phyloP scores from a whole-genome alignment of 64 coral and sea anemone species.

The Stichodactyla helianthus region DNA sequence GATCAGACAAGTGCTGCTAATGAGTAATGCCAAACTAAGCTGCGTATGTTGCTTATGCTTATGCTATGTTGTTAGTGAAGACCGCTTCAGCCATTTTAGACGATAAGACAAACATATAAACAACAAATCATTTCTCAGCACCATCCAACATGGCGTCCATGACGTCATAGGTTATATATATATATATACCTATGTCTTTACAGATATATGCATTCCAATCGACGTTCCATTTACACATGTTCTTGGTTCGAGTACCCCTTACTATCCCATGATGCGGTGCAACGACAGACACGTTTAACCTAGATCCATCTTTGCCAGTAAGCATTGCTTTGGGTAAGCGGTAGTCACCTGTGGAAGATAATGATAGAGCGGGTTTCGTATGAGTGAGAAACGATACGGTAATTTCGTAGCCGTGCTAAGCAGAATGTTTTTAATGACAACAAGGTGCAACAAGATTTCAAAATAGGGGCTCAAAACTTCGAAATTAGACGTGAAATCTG shows the following conservation, averaged over 20 bases:
- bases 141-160: background rate
- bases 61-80: too few relatives aligned
- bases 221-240: slow-evolving; percentile 50
- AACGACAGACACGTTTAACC: slow-evolving; percentile 35
- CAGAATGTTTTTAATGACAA: too few relatives aligned
- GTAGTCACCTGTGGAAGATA: slow-evolving; percentile 47
- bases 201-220: slow-evolving; percentile 83
- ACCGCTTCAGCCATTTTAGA: background rate
- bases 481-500: too few relatives aligned
- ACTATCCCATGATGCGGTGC: slow-evolving; percentile 77
- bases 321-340: slow-evolving; percentile 49
- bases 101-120: too few relatives aligned
- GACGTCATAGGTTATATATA: background rate
- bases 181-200: slow-evolving; percentile 26
- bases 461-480: too few relatives aligned
- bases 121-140: too few relatives aligned
- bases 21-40: too few relatives aligned
- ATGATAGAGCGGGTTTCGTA: background rate
- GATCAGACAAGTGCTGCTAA: too few relatives aligned
- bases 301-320: slow-evolving; percentile 44
- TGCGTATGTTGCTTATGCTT: too few relatives aligned
- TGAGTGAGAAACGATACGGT: too few relatives aligned
- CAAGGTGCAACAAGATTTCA: too few relatives aligned
- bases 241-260: slow-evolving; percentile 36
- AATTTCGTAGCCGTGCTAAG: too few relatives aligned